A percentile compares a stretch with the other conserved stretches of the same genome.
phyloP scores from a whole-genome alignment of 2,888 invertebrate species.

The Saturnia japonica region DNA sequence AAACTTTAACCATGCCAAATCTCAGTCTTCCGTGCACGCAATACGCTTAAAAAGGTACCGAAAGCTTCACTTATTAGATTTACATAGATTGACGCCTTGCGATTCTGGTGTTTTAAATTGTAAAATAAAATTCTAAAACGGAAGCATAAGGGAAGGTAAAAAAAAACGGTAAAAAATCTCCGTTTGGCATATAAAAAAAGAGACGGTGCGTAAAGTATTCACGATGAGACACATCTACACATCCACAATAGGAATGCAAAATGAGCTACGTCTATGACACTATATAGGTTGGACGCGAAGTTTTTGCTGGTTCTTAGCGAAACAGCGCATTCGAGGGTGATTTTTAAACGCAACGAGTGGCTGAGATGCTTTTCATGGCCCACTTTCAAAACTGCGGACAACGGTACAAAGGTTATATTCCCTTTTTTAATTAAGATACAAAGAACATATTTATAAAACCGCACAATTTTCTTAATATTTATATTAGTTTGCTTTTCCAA shows the following conservation, averaged over 20 bases:
- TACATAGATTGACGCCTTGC: constrained; percentile 31
- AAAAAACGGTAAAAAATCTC: too few relatives aligned
- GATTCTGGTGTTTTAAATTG: constrained; percentile 31
- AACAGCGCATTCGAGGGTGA: constrained; percentile 27
- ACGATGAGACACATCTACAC: constrained; percentile 23
- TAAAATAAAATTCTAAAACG: constrained; percentile 25
- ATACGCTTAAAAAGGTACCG: too few relatives aligned
- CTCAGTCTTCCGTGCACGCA: too few relatives aligned
- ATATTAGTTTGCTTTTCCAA: background rate
- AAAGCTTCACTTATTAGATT: constrained; percentile 36
- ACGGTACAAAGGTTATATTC: constrained; percentile 50
- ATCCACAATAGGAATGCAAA: constrained; percentile 31
- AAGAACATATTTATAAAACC: constrained; percentile 4
- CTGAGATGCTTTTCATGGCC: constrained; percentile 48
- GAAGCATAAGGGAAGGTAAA: constrained; percentile 23
- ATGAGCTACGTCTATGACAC: constrained; percentile 31
- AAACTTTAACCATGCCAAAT: too few relatives aligned
- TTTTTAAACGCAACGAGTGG: constrained; percentile 36
- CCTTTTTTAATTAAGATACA: constrained; percentile 35
- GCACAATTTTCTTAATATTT: background rate
- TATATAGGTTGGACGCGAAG: constrained; percentile 27
- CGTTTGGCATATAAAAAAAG: constrained; percentile 24
- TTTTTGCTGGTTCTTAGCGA: constrained; percentile 31
- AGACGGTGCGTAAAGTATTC: constrained; percentile 28
- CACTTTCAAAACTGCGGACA: constrained; percentile 62